phyloP scores from a whole-genome alignment of 2,888 invertebrate species.

The Andrena fulva region DNA sequence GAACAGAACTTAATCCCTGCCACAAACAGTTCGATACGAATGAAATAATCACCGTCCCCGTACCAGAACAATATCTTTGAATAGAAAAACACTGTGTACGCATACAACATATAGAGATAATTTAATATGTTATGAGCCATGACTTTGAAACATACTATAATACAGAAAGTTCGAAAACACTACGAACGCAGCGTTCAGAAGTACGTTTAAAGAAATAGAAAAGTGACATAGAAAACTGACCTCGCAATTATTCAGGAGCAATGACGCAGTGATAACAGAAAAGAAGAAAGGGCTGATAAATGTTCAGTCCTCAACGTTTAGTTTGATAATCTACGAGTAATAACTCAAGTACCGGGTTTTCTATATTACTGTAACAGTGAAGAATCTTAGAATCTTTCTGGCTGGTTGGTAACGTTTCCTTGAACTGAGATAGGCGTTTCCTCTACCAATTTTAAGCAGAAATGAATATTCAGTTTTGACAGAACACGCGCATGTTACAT shows the following conservation, averaged over 20 bases:
- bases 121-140: constrained; percentile 43
- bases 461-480: constrained; percentile 11
- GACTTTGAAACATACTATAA: constrained; percentile 38
- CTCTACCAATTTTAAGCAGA: constrained; percentile 11
- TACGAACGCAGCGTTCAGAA: constrained; percentile 47
- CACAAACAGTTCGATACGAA: constrained; percentile 19
- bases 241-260: constrained; percentile 80
- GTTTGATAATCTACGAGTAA: constrained; percentile 28
- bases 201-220: constrained; percentile 81
- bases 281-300: constrained; percentile 67
- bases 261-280: constrained; percentile 67
- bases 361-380: constrained; percentile 19
- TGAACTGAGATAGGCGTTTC: neutral
- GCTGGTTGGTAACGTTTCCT: constrained; percentile 1
- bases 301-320: constrained; percentile 58
- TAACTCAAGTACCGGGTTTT: constrained; percentile 22
- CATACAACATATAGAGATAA: constrained; percentile 51
- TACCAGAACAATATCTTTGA: constrained; percentile 30
- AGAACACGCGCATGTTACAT: constrained; percentile 33
- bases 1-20: constrained; percentile 38
- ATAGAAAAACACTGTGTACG: constrained; percentile 46
- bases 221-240: constrained; percentile 84
- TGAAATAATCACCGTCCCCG: constrained; percentile 25
- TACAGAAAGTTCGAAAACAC: constrained; percentile 41
- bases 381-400: neutral